Base-by-base conservation (phyloP, 1,140 invertebrate genomes). In the Lepidurus arcticus region DNA sequence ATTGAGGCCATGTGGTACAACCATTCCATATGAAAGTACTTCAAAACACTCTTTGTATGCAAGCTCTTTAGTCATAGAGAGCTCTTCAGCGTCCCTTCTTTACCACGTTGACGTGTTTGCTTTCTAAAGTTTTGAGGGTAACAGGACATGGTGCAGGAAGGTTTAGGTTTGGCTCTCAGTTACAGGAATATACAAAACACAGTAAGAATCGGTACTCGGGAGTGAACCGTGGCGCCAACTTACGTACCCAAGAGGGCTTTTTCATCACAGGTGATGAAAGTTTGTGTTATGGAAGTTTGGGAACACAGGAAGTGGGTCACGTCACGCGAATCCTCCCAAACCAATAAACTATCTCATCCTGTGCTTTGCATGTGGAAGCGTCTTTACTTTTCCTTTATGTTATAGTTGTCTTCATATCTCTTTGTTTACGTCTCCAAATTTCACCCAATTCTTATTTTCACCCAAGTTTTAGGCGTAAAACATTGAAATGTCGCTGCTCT, bases 241-340 rank as follows among this genome's bases (percentile, higher is more conserved):
- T 13, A 9, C 16, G n/a, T 65, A 65, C 53, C n/a, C 53, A 65
- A 65, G 47, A 65, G 53, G 53, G 53, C 16, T 34, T 2, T 13
- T 65, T 65, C 53, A 65, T 65, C 13, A 21, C 53, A 0, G 53
- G n/a, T 21, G n/a, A n/a, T n/a, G n/a, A n/a, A n/a, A n/a, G n/a
- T n/a, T n/a, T 65, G 6, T 65, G 21, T 65, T 65, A 65, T 65
- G 1, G 21, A 11, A 65, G 53, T 65, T 65, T 16, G 53, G 13
- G 53, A 65, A 21, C 53, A 65, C 53, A 65, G 53, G 53, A 65
- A 65, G 21, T 65, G 21, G 53, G 53, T 65, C 53, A 65, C 53
- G 53, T 65, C 53, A 65, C 53, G 16, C 34, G 3, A 34, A 65
- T 65, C 53, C 21, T 65, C 21, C 21, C 9, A 65, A 34, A 34